Conservation (phyloP, 2,888 invertebrate species). For the Papilio gigon region DNA sequence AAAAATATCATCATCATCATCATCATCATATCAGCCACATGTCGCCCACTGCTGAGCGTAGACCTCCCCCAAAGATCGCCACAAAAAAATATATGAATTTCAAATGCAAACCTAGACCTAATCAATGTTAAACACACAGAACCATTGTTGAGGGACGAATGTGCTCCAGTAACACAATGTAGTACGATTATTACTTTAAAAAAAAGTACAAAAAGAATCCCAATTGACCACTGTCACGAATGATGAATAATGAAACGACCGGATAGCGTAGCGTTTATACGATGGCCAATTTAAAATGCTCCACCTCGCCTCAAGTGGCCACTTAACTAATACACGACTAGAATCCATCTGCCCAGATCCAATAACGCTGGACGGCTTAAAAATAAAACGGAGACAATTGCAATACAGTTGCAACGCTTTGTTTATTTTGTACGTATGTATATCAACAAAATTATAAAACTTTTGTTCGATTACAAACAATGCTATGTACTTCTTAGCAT, state of each 20-base stretch:
- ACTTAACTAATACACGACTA: constrained; percentile 44
- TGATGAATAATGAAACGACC: constrained; percentile 66
- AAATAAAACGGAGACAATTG: constrained; percentile 75
- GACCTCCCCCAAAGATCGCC: no score
- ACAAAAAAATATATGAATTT: neutral
- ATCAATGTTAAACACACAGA: neutral
- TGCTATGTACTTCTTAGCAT: constrained; percentile 33
- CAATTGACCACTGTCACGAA: constrained; percentile 58
- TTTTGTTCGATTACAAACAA: constrained; percentile 48
- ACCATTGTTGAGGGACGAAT: neutral
- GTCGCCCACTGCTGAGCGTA: no score
- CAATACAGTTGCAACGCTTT: constrained; percentile 61
- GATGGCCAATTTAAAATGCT: constrained; percentile 63
- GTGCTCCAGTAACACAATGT: neutral
- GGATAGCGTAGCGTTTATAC: constrained; percentile 57
- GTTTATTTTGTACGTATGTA: constrained; percentile 49
- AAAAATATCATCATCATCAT: no score
- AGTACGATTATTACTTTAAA: constrained; percentile 5
- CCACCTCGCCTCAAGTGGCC: constrained; percentile 56
- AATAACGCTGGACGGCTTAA: constrained; percentile 59
- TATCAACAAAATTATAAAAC: constrained; percentile 58
- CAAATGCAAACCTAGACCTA: neutral
- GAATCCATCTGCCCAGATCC: constrained; percentile 39
- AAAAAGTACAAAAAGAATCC: constrained; percentile 48
- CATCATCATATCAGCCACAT: no score